Evolutionary conservation across 2,888 invertebrate genomes (phyloP).

Genomic region (Chirona hameri): DNA sequence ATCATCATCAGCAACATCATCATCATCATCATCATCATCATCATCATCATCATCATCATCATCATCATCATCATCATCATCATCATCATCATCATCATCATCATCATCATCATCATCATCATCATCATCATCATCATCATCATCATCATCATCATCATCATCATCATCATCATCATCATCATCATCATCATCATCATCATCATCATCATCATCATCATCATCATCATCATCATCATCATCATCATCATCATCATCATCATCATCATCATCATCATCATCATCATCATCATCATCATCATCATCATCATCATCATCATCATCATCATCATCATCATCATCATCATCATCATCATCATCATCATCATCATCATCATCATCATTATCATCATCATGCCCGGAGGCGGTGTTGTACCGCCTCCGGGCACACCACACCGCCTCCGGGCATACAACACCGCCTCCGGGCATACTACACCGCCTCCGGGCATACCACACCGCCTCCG

Average conservation of each 20-base stretch:
- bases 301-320: conserved; percentile 22
- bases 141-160: conserved; percentile 22
- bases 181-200: conserved; percentile 22
- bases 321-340: conserved; percentile 22
- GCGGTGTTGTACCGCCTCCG: no score
- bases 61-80: background rate
- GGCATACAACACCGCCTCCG: no score
- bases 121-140: conserved; percentile 22
- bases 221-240: conserved; percentile 22
- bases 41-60: background rate
- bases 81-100: conserved; percentile 12
- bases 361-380: conserved; percentile 22
- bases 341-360: conserved; percentile 22
- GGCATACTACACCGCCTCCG: no score
- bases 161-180: conserved; percentile 22
- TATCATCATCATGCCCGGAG: background rate
- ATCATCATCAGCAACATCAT: no score
- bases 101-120: conserved; percentile 22
- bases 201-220: conserved; percentile 22
- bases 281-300: conserved; percentile 22
- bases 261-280: conserved; percentile 22
- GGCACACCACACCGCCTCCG: no score
- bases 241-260: conserved; percentile 22
- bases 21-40: no score
- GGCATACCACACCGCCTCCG: no score